phyloP scores from a whole-genome alignment of 2,113 vertebrate species.

The Psittacus erithacus region DNA sequence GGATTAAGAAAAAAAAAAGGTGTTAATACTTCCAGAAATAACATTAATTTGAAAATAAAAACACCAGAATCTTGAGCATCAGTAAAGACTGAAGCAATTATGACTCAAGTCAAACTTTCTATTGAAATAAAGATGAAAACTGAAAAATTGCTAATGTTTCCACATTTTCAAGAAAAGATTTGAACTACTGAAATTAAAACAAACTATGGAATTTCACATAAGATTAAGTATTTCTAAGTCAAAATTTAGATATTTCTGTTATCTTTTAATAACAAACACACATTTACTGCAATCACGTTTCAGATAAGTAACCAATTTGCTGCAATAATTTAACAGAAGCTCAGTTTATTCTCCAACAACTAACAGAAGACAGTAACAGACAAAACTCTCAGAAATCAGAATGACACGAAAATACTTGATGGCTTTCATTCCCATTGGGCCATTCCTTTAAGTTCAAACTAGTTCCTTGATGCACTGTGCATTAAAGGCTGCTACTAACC shows the following conservation, averaged over 20 bases:
- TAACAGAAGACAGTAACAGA: not conserved
- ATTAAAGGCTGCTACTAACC: not conserved
- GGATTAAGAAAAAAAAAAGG: not conserved
- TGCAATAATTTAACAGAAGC: not conserved
- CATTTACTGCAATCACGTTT: not conserved
- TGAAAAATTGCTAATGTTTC: not conserved
- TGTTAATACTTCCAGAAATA: not conserved
- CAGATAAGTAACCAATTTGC: not conserved
- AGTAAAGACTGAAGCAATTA: not conserved
- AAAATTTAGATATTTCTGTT: not conserved
- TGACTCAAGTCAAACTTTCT: not conserved
- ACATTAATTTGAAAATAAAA: not conserved
- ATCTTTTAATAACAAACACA: not conserved
- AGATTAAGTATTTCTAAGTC: not conserved
- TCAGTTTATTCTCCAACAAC: not conserved
- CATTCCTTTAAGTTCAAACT: not conserved
- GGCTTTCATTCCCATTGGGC: not conserved
- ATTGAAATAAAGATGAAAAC: not conserved
- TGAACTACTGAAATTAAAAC: not conserved
- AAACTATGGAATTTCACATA: not conserved
- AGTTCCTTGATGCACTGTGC: not conserved
- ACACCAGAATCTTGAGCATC: not conserved
- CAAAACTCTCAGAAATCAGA: not conserved
- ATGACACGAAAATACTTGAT: not conserved
- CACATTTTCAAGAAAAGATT: not conserved